Percentiles rank a stretch among this genome's conserved stretches.
Conservation (phyloP, 1,140 invertebrate species). For the Macrotrachela quadricornifera region DNA sequence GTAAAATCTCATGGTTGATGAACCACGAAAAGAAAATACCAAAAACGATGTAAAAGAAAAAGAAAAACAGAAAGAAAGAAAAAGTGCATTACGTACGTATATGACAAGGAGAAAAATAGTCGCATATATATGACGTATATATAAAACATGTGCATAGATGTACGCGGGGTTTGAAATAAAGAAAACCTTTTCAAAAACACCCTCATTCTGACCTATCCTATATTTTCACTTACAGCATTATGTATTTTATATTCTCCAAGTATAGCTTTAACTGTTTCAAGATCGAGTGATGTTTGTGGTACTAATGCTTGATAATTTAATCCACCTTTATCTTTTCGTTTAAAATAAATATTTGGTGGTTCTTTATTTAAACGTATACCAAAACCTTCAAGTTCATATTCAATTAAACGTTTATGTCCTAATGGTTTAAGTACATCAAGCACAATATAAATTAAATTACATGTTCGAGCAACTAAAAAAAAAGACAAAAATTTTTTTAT, state of each 20-base stretch:
- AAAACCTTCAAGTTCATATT: constrained; percentile 96
- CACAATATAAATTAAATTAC: constrained; percentile 91
- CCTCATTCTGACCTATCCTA: no score
- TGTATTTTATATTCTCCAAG: constrained; percentile 92
- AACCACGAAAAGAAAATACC: no score
- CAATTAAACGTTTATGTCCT: constrained; percentile 78
- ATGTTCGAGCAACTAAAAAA: constrained; percentile 65
- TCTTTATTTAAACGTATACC: constrained; percentile 84
- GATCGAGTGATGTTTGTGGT: constrained; percentile 74
- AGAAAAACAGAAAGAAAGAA: no score
- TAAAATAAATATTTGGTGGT: constrained; percentile 85
- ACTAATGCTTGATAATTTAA: constrained; percentile 70
- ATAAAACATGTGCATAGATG: no score
- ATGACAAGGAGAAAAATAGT: no score
- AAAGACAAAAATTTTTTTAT: constrained; percentile 1
- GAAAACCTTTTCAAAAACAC: no score
- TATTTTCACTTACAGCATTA: constrained; percentile 52
- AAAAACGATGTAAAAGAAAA: no score
- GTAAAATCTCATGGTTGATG: no score
- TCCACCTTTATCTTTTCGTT: constrained; percentile 90
- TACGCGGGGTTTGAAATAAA: no score
- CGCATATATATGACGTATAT: no score
- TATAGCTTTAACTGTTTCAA: constrained; percentile 83
- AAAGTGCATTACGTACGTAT: no score
- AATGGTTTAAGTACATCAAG: constrained; percentile 91